Percentiles rank a stretch among this genome's conserved stretches.
Evolutionary conservation across 1,140 invertebrate species (phyloP).

Genomic region (Aphis gossypii): DNA sequence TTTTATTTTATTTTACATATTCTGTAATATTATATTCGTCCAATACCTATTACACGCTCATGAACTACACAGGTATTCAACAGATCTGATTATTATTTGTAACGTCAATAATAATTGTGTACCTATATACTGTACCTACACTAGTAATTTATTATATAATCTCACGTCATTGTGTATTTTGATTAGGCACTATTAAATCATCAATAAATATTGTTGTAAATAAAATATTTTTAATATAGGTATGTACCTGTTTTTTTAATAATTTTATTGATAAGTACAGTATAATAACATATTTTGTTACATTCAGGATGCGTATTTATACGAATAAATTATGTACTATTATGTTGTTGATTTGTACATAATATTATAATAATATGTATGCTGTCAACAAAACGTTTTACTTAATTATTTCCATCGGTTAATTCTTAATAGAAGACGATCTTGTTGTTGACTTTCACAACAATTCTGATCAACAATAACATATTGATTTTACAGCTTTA

Average conservation of each 20-base stretch:
- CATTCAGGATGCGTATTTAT: not conserved
- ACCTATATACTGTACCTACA: not conserved
- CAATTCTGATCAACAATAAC: not conserved
- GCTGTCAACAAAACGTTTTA: not conserved
- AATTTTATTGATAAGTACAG: not conserved
- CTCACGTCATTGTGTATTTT: not conserved
- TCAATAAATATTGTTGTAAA: not conserved
- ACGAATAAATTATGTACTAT: not conserved
- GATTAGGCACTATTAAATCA: not conserved
- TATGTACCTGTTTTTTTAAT: not conserved
- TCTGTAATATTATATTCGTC: not conserved
- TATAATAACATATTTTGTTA: not conserved
- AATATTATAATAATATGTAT: not conserved
- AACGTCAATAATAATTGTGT: not conserved
- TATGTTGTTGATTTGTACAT: not conserved
- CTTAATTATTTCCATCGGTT: not conserved
- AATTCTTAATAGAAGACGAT: not conserved
- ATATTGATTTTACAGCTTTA: not conserved
- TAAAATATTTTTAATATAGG: not conserved
- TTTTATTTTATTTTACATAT: not conserved
- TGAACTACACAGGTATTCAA: not conserved
- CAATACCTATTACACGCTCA: not conserved
- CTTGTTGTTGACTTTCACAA: not conserved
- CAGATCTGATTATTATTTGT: not conserved
- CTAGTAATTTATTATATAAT: not conserved